Evolutionary conservation across 2,797 vertebrate genomes (phyloP).

Genomic region (Rhinophrynus dorsalis): DNA sequence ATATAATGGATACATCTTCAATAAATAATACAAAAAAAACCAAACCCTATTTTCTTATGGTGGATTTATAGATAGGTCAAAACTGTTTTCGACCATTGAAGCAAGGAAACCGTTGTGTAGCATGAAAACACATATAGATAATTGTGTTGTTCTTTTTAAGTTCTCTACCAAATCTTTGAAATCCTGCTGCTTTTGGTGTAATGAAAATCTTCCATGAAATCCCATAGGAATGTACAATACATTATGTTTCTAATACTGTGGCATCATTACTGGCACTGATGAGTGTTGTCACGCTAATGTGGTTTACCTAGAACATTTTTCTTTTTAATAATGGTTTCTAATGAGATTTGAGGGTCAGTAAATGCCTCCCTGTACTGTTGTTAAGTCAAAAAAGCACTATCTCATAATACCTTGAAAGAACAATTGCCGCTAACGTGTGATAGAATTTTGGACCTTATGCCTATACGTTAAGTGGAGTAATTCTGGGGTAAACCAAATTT

Average conservation of each 20-base stretch:
- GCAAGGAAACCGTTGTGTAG: background rate
- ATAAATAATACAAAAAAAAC: background rate
- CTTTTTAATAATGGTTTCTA: background rate
- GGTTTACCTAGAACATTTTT: background rate
- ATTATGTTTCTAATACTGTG: background rate
- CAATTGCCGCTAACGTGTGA: no score
- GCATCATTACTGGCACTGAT: background rate
- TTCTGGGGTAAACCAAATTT: no score
- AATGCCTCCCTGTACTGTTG: conserved; percentile 17
- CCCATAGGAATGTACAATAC: background rate
- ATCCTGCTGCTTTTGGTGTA: conserved; percentile 4
- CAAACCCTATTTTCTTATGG: conserved; percentile 14
- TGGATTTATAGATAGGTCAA: background rate
- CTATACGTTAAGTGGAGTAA: no score
- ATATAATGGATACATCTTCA: conserved; percentile 1
- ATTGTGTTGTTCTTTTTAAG: background rate
- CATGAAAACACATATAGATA: background rate
- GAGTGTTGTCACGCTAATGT: background rate
- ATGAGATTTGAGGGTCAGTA: background rate
- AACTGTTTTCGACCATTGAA: background rate
- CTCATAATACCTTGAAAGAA: no score
- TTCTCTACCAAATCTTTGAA: background rate
- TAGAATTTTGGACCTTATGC: no score
- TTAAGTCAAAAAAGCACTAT: no score
- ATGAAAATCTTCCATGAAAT: conserved; percentile 1